These are phyloP conservation scores for Hedya salicella DNA, from an alignment of 2,888 invertebrate species.

Conservation along the genomic window DNA sequence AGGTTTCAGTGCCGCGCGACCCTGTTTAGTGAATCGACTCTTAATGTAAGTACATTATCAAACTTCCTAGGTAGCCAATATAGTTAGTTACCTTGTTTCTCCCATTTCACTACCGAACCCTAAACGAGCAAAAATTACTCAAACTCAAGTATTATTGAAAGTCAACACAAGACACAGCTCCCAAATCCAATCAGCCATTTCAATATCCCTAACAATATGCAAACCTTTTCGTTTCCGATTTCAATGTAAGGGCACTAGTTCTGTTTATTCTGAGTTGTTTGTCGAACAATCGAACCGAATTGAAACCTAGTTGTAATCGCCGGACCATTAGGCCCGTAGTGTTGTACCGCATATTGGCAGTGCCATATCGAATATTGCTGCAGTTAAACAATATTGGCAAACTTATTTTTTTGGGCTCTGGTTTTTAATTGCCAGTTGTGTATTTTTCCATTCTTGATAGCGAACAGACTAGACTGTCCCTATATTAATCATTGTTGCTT, in stretches of 20 bases:
- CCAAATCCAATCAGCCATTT: not conserved
- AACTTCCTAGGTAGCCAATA: too few species aligned
- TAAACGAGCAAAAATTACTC: too few species aligned
- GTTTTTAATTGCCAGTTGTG: too few species aligned
- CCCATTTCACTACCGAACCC: too few species aligned
- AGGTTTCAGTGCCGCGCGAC: too few species aligned
- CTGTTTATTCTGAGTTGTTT: constrained; percentile 27
- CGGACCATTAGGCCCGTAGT: constrained; percentile 24
- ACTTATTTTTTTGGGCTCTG: not conserved
- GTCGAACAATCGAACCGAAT: constrained; percentile 36
- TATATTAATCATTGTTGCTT: too few species aligned
- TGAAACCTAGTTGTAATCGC: constrained; percentile 41
- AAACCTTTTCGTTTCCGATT: constrained; percentile 23
- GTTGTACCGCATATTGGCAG: constrained; percentile 11
- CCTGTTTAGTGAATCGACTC: too few species aligned
- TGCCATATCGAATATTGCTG: not conserved
- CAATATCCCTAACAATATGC: constrained; percentile 16
- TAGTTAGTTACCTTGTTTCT: too few species aligned
- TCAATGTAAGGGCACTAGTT: constrained; percentile 26
- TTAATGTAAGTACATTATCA: too few species aligned
- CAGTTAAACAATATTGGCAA: not conserved
- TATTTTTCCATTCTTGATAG: too few species aligned
- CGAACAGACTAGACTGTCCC: too few species aligned
- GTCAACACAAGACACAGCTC: not conserved
- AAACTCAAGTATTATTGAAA: not conserved